Evolutionary conservation across 1,140 invertebrate genomes (phyloP), one percentile per base, ranked within the genome.

Genomic region (Leptoteleia sp.): DNA sequence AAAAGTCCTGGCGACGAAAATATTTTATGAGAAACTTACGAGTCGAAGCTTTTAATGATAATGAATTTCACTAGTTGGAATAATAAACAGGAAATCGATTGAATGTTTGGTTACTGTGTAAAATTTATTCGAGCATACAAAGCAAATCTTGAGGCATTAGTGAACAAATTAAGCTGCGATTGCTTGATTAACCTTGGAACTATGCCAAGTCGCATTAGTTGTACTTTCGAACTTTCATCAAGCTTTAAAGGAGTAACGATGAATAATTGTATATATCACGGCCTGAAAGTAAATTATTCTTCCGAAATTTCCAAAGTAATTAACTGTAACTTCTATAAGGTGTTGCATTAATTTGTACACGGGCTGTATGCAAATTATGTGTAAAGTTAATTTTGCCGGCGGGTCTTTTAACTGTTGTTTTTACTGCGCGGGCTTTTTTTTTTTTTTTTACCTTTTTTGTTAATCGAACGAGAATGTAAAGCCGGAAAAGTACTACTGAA

Each of bases 151-250:
- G 54, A 65, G 42, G 71, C 50, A 75, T 75, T 75, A 75, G 59
- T n/a, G 71, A 75, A 75, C 71, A 64, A 65, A 75, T 75, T 75
- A 75, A 75, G 71, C 71, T 59, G 52, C 71, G 61, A 64, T 75
- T 75, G 71, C 71, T 75, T 75, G 71, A 75, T 75, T 75, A 75
- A 75, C 61, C 22, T 65, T 75, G 71, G 71, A 57, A 65, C 59
- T 75, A 65, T 57, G 71, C 71, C 71, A 75, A 75, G 71, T 75
- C 38, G 71, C 71, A 75, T 71, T 71, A 71, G 55, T 61, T 57
- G 71, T 75, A 75, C 71, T 75, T 65, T 75, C 37, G 33, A 75
- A 75, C 71, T 75, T 75, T 75, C 59, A 75, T 75, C 61, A 52
- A 29, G 38, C 15, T 73, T 52, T 73, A 47, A 25, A 52, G 48